phyloP scores from a whole-genome alignment of 2,113 vertebrate species.

The Hemiprocne comata region DNA sequence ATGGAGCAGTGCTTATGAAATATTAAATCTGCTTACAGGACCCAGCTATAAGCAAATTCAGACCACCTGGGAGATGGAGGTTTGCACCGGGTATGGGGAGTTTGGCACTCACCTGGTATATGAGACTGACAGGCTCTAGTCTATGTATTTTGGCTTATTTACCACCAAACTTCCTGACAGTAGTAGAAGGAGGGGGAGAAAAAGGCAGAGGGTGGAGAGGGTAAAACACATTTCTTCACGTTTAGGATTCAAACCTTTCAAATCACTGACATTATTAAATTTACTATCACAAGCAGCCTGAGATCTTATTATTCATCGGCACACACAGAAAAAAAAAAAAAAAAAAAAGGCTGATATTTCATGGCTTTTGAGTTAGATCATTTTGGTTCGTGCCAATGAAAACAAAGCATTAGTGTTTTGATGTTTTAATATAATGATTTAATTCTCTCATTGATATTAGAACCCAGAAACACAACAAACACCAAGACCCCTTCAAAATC shows the following conservation, averaged over 20 bases:
- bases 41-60: slow-evolving; percentile 83
- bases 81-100: slow-evolving; percentile 70
- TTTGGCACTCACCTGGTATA: slow-evolving; percentile 69
- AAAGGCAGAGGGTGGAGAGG: neutral
- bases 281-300: slow-evolving; percentile 79
- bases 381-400: slow-evolving; percentile 77
- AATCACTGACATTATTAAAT: slow-evolving; percentile 80
- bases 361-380: slow-evolving; percentile 83
- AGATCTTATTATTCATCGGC: slow-evolving; percentile 79
- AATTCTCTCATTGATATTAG: slow-evolving; percentile 82
- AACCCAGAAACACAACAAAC: slow-evolving; percentile 77
- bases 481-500: slow-evolving; percentile 73
- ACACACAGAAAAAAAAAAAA: neutral
- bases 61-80: slow-evolving; percentile 92
- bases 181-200: neutral
- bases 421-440: slow-evolving; percentile 84
- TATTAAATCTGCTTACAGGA: slow-evolving; percentile 91
- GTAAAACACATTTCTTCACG: slow-evolving; percentile 70
- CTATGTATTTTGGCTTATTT: slow-evolving; percentile 49
- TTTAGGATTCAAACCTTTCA: slow-evolving; percentile 72
- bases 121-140: slow-evolving; percentile 43
- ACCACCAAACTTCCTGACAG: slow-evolving; percentile 66
- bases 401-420: slow-evolving; percentile 82
- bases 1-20: slow-evolving; percentile 92
- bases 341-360: slow-evolving; percentile 75